These are phyloP conservation scores for Temnothorax curvispinosus DNA, from an alignment of 1,140 invertebrate species.

Conservation along the genomic window DNA sequence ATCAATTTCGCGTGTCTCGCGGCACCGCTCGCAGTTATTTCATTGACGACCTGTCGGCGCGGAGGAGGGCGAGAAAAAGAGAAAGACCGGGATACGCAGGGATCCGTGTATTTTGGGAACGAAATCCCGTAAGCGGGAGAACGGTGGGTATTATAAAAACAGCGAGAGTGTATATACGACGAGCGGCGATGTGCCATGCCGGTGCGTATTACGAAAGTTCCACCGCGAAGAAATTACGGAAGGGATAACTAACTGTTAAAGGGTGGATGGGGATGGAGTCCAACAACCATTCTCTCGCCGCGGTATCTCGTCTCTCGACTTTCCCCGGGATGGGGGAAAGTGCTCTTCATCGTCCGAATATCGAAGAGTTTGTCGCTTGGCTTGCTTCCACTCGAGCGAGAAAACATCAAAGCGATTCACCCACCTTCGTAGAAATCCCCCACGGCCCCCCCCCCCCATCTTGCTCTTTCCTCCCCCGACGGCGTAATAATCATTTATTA, in stretches of 20 bases:
- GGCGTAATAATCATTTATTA: constrained; percentile 86
- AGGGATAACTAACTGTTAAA: constrained; percentile 11
- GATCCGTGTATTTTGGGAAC: constrained; percentile 39
- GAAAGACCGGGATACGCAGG: neutral
- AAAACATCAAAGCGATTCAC: constrained; percentile 83
- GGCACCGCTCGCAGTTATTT: constrained; percentile 58
- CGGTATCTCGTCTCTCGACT: neutral
- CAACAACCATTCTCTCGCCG: constrained; percentile 1
- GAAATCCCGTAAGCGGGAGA: neutral
- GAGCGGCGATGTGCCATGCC: neutral
- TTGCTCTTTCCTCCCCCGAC: constrained; percentile 29
- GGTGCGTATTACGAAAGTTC: neutral
- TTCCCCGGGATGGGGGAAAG: constrained; percentile 68
- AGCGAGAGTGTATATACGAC: neutral
- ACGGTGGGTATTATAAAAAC: neutral
- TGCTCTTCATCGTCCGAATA: constrained; percentile 85
- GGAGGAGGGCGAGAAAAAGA: neutral
- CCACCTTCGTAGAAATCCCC: constrained; percentile 41
- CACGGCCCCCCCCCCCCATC: neutral
- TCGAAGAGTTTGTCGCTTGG: constrained; percentile 86
- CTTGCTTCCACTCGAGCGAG: constrained; percentile 79
- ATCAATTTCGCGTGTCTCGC: constrained; percentile 72
- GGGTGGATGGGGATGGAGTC: constrained; percentile 14
- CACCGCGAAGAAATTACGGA: neutral
- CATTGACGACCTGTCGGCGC: constrained; percentile 63